Percentiles rank a stretch among this genome's conserved stretches.
Conservation (phyloP, 2,888 invertebrate species). For the Drosophila suboccidentalis region DNA sequence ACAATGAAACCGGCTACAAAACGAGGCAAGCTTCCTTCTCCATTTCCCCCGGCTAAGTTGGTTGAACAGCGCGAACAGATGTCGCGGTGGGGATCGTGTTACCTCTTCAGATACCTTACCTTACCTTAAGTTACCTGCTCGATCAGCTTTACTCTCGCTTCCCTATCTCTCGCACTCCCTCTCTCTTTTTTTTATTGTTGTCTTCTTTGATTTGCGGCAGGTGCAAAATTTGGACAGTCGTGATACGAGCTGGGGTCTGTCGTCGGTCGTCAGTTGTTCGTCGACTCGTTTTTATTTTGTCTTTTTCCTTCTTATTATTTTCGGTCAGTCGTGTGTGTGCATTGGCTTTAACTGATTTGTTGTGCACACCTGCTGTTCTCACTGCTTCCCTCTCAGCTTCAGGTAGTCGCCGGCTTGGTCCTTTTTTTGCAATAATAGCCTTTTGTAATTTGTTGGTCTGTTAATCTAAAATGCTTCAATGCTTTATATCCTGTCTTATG, state of each 20-base stretch:
- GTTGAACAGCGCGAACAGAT: slow-evolving; percentile 53
- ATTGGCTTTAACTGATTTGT: slow-evolving; percentile 56
- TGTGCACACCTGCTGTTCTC: slow-evolving; percentile 59
- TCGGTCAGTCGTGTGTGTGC: slow-evolving; percentile 32
- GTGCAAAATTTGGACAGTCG: slow-evolving; percentile 65
- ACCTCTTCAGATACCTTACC: slow-evolving; percentile 47
- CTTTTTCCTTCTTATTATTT: slow-evolving; percentile 10
- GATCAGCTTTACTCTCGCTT: slow-evolving; percentile 37
- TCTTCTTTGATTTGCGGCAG: slow-evolving; percentile 77
- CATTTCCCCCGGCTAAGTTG: neutral
- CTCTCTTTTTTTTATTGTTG: neutral
- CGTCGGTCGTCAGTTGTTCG: slow-evolving; percentile 28
- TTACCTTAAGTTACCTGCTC: slow-evolving; percentile 60
- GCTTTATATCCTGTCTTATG: slow-evolving; percentile 63
- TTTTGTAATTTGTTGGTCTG: slow-evolving; percentile 49
- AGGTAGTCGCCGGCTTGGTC: slow-evolving; percentile 53
- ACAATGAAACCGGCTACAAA: slow-evolving; percentile 44
- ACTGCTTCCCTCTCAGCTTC: slow-evolving; percentile 6
- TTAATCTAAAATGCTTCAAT: slow-evolving; percentile 65
- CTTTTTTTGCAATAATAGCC: slow-evolving; percentile 57
- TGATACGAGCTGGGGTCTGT: slow-evolving; percentile 40
- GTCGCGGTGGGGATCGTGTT: slow-evolving; percentile 65
- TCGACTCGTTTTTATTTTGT: slow-evolving; percentile 19
- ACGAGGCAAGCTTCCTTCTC: slow-evolving; percentile 8
- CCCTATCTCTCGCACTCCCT: neutral